Evolutionary conservation across 2,888 invertebrate species (phyloP), one percentile per base, ranked within the genome.

Genomic region (Hirtodrosophila trivittata): DNA sequence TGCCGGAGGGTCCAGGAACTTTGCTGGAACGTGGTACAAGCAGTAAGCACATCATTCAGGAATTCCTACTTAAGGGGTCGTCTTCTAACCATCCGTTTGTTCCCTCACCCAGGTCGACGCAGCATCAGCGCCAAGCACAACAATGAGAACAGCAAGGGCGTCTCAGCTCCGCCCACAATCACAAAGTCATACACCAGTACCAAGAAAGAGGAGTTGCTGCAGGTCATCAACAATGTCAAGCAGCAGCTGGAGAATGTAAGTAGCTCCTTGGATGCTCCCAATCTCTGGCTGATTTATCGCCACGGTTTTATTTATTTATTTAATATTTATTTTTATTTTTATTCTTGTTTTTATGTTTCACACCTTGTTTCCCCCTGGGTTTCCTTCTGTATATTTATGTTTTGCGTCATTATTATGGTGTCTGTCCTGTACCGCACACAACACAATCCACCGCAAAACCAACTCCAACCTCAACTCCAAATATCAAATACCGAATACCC

Each of bases 161-260:
- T 73, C 12, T 51, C 86, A 3, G 77, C 82, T n/a, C 72, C 87
- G 59, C 90, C 90, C 30, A 89, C 90, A 25, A 89, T 89, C 41
- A 90, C 91, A 39, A 91, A 91, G 80, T 91, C 91, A 43, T 91
- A 90, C 58, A 90, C 90, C 12, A 91, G 89, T 77, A 90, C 90
- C 63, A 91, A 91, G 81, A 91, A 91, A 58, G 95, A 97, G 89
- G 97, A 97, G 87, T 92, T 97, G 66, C 94, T 95, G 83, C 93
- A 96, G 88, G 92, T 96, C 81, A 94, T 96, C 77, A 94, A 95
- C 86, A 97, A 97, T 91, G 97, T 97, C 0, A 93, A 96, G 87
- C 93, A 94, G 73, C 96, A 97, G 90, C 91, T 97, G 66, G 96
- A 97, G 92, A 97, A 94, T 89, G 97, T 97, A 90, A 94, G 95